Evolutionary conservation across 2,113 vertebrate species (phyloP), one percentile per base, ranked within the genome.

Genomic region (Anoura caudifer): DNA sequence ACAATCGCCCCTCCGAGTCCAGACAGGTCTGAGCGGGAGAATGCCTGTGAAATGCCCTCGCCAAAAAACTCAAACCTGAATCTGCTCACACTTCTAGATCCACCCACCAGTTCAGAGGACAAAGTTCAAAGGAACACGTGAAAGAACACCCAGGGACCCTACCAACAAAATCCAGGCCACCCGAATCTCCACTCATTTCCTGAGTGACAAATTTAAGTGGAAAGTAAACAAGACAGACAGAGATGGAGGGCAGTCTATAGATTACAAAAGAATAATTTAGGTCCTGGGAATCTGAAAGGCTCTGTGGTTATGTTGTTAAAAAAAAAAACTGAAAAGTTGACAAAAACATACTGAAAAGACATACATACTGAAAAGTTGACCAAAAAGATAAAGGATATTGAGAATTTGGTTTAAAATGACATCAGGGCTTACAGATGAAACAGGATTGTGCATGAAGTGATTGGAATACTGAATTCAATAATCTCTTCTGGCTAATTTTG

Each of bases 381-480:
- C n/a, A n/a, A 52, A 61, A 72, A 96, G 43, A 54, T 12, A 52
- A 52, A 24, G 9, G 15, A 2, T 73, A 83, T 70, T 69, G 77
- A 22, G 45, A 65, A 52, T 75, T 91, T 73, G 26, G 59, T 16
- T 85, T 69, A 79, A 72, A 87, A 24, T 61, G 20, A 75, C 17
- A 36, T 33, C 19, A 15, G 63, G 81, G 14, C 2, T 52, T 16
- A 52, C 41, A n/a, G 31, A 20, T 1, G 1, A 61, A 73, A 54
- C 4, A 56, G 76, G 77, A 22, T 61, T 38, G 3, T 19, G 36
- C 41, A 26, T 7, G 52, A 22, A 1, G 15, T 63, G 26, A 76
- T 3, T 24, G n/a, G 31, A 15, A 43, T 0, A 28, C 3, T 20
- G 31, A 16, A 61, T 14, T 52, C 13, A 33, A 0, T 17, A 1